Evolutionary conservation across 2,113 vertebrate genomes (phyloP).

Genomic region (Tychaedon coryphoeus): DNA sequence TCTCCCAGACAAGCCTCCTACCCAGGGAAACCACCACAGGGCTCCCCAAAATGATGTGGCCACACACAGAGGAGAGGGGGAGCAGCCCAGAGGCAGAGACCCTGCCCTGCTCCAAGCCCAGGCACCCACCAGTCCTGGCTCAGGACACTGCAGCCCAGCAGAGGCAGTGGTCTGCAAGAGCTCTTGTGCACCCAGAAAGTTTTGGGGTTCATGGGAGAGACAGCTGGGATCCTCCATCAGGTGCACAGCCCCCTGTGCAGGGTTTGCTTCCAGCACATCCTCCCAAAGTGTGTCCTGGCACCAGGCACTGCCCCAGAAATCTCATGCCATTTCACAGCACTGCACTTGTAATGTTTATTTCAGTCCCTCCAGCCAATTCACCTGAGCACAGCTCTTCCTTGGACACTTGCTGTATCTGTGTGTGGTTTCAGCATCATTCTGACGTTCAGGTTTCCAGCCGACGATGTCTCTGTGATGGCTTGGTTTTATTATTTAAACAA

Average conservation of each 20-base stretch:
- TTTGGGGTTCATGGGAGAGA: background rate
- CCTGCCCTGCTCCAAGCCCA: background rate
- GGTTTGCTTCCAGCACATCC: background rate
- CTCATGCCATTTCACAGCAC: background rate
- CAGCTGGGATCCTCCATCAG: background rate
- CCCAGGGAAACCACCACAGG: fast-evolving
- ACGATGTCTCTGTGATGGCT: background rate
- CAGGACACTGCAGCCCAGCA: background rate
- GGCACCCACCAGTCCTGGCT: fast-evolving
- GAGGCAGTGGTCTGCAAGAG: background rate
- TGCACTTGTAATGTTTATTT: background rate
- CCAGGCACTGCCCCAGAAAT: background rate
- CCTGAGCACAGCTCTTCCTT: background rate
- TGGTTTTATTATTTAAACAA: background rate
- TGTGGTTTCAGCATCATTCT: background rate
- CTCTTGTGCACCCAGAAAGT: background rate
- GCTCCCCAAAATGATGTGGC: background rate
- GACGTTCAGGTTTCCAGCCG: background rate
- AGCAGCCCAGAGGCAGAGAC: background rate
- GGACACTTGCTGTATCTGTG: background rate
- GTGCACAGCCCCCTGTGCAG: background rate
- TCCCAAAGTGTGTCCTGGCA: fast-evolving
- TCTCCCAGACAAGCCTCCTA: background rate
- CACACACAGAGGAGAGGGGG: fast-evolving
- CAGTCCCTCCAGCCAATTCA: background rate